Evolutionary conservation across 2,113 vertebrate species (phyloP).

Genomic region (Neomonachus schauinslandi): DNA sequence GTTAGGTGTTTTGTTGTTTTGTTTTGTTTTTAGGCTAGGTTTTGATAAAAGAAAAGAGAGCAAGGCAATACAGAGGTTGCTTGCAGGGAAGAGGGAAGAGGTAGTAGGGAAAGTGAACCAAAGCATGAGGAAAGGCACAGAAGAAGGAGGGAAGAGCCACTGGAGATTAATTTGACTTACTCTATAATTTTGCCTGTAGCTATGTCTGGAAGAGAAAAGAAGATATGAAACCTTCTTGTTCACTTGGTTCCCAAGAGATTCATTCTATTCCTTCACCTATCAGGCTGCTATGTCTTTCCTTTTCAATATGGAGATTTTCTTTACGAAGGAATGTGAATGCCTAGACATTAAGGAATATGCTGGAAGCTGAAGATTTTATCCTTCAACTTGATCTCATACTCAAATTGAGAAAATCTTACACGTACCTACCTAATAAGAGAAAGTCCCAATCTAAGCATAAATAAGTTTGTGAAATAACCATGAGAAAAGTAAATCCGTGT

Average conservation of each 20-base stretch:
- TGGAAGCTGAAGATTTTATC: neutral
- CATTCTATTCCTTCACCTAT: neutral
- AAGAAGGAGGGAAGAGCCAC: neutral
- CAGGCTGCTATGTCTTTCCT: neutral
- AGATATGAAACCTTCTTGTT: neutral
- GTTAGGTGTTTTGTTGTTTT: neutral
- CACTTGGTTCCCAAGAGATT: neutral
- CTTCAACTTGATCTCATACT: neutral
- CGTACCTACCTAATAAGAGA: neutral
- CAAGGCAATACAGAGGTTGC: neutral
- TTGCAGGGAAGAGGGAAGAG: neutral
- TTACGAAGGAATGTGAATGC: neutral
- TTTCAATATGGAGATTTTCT: neutral
- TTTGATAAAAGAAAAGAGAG: neutral
- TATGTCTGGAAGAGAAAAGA: neutral
- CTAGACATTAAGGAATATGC: neutral
- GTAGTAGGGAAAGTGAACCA: neutral
- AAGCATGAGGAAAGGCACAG: neutral
- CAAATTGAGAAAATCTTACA: neutral
- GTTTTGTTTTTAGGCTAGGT: neutral
- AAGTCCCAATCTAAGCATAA: neutral
- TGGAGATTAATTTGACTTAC: neutral
- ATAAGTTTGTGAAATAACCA: neutral
- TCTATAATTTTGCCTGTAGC: neutral
- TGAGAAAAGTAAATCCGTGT: neutral